These are phyloP conservation scores for Petrolisthes manimaculis DNA, from an alignment of 2,888 invertebrate genomes.

Conservation along the genomic window DNA sequence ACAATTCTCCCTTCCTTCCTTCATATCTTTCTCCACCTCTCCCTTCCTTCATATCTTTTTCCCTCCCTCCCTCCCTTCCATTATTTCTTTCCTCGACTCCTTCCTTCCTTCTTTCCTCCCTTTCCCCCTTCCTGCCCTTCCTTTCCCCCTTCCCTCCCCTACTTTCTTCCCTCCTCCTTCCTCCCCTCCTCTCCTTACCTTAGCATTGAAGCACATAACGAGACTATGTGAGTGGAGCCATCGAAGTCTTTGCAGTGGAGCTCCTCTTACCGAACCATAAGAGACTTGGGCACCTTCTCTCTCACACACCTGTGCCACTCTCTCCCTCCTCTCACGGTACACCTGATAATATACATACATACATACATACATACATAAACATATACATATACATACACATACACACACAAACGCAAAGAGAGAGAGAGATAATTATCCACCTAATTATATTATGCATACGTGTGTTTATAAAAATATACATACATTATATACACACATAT, in stretches of 20 bases:
- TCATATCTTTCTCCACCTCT: neutral
- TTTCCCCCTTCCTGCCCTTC: neutral
- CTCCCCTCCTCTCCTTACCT: neutral
- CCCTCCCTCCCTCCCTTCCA: too few relatives aligned
- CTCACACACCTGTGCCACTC: conserved; percentile 14
- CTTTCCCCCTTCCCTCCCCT: neutral
- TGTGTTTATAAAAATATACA: neutral
- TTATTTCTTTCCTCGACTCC: too few relatives aligned
- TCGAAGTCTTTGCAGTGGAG: conserved; percentile 22
- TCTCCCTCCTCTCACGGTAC: neutral
- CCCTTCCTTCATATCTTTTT: neutral
- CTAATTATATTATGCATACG: neutral
- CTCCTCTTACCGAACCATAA: neutral
- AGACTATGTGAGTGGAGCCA: conserved; percentile 30
- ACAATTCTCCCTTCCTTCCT: neutral
- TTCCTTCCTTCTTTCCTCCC: too few relatives aligned
- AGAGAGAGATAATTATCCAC: neutral
- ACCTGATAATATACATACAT: neutral
- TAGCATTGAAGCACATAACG: conserved; percentile 48
- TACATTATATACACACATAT: neutral
- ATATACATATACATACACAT: neutral
- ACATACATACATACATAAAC: too few relatives aligned
- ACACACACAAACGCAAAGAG: neutral
- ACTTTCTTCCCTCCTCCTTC: neutral
- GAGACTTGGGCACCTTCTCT: neutral